These are phyloP conservation scores for Cheilosia impressa DNA, from an alignment of 2,888 invertebrate species.

Conservation along the genomic window DNA sequence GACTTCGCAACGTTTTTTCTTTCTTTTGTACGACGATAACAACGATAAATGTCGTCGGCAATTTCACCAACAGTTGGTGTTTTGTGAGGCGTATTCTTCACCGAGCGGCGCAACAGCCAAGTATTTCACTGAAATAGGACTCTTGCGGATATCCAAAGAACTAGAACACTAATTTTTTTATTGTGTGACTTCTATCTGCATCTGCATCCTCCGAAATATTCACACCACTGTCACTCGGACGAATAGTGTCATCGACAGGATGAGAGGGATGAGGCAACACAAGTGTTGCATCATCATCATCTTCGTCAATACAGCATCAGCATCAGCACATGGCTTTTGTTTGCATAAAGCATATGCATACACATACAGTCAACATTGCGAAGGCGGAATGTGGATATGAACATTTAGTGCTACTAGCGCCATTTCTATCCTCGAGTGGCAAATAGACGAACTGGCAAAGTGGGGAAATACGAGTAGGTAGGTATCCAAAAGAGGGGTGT, in stretches of 20 bases:
- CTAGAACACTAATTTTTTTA: constrained; percentile 46
- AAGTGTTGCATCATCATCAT: constrained; percentile 70
- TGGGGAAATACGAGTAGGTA: constrained; percentile 21
- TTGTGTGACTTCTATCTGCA: constrained; percentile 21
- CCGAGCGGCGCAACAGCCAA: constrained; percentile 39
- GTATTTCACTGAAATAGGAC: constrained; percentile 44
- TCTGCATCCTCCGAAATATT: constrained; percentile 29
- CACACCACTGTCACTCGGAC: constrained; percentile 22
- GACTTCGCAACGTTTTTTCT: constrained; percentile 56
- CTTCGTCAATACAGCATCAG: constrained; percentile 47
- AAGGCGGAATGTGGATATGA: constrained; percentile 16
- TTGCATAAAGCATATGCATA: constrained; percentile 36
- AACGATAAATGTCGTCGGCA: constrained; percentile 36
- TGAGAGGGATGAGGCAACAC: constrained; percentile 39
- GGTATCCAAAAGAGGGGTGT: not conserved
- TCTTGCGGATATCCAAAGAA: constrained; percentile 50
- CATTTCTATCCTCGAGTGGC: constrained; percentile 13
- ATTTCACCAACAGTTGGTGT: constrained; percentile 56
- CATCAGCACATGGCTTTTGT: constrained; percentile 64
- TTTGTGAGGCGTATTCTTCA: constrained; percentile 17
- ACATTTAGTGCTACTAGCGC: constrained; percentile 39
- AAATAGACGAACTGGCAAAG: constrained; percentile 51
- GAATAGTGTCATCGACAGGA: constrained; percentile 58
- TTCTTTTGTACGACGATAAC: constrained; percentile 37
- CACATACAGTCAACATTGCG: constrained; percentile 2